A percentile compares a stretch with the other conserved stretches of the same genome.
Conservation (phyloP, 1,140 invertebrate genomes). For the Calliopsis andreniformis region DNA sequence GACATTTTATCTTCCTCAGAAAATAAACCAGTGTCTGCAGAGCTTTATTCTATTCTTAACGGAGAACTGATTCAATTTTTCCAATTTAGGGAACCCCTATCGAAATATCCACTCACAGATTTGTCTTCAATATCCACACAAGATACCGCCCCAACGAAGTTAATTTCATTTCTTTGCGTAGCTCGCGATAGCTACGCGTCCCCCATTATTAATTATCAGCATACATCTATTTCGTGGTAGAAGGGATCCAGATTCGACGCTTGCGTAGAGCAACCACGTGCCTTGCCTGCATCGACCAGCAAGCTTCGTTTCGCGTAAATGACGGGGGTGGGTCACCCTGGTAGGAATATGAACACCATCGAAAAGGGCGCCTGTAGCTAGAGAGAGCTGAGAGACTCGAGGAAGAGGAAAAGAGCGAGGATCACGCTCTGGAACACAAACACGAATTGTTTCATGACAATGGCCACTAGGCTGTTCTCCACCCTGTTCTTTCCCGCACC, state of each 20-base stretch:
- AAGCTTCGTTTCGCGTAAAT: constrained; percentile 52
- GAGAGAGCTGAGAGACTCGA: background rate
- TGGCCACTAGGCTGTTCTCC: background rate
- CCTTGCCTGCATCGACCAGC: constrained; percentile 56
- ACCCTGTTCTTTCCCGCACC: background rate
- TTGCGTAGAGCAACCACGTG: constrained; percentile 37
- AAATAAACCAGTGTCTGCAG: too few species aligned
- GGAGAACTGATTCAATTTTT: too few species aligned
- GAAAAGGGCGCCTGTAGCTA: constrained; percentile 19
- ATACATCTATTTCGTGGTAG: background rate
- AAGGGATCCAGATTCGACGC: constrained; percentile 4
- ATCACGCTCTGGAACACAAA: constrained; percentile 14
- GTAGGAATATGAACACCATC: constrained; percentile 26
- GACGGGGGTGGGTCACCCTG: constrained; percentile 10
- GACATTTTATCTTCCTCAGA: too few species aligned
- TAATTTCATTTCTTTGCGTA: background rate
- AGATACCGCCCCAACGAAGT: background rate
- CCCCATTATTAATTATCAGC: constrained; percentile 12
- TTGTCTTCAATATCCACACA: too few species aligned
- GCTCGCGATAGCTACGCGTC: background rate
- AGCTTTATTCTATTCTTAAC: too few species aligned
- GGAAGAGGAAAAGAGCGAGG: constrained; percentile 9
- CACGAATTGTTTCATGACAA: constrained; percentile 28
- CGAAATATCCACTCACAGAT: too few species aligned
- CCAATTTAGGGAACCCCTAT: too few species aligned